Evolutionary conservation across 2,113 vertebrate genomes (phyloP), one percentile per base, ranked within the genome.

Genomic region (Ceyx cyanopectus): DNA sequence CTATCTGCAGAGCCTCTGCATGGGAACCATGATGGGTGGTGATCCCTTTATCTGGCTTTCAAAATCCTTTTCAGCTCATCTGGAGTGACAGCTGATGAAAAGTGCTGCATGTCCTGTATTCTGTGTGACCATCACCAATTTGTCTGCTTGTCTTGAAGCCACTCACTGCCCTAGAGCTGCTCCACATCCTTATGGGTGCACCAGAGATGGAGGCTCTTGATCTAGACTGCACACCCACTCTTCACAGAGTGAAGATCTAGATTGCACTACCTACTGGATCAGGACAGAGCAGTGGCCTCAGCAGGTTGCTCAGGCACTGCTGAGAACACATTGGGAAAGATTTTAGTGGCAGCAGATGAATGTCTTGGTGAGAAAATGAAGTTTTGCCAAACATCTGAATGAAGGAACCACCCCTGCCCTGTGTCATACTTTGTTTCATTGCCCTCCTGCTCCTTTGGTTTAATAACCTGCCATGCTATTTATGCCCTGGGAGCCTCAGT

Each of bases 41-140:
- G 70, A 93, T 40, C 81, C 60, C 50, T 89, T 96, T 94, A 94
- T 95, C 91, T 94, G 8, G 0, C 84, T 87, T 92, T 89, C 84
- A 92, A 92, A 90, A 90, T 94, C 81, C 91, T 46, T 87, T 94
- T 87, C 87, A 81, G 70, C 92, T 81, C 78, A 85, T 87, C 70
- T 80, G 57, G 23, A 41, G 51, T 89, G 89, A 90, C 88, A 87
- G 81, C 70, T 85, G 77, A 70, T 72, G 63, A 63, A 53, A 62
- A 81, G 43, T 50, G 30, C 61, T 87, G 30, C 50, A 21, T 37
- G 63, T 92, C 82, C 48, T 67, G 43, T 29, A 72, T 75, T 82
- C 68, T 85, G 27, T 66, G 45, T 85, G 79, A 62, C 2, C 2
- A 46, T 58, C 79, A 70, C 70, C 54, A 37, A 54, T 85, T 91